Conservation (phyloP, 2,888 invertebrate genomes). For the Melieria omissa region DNA sequence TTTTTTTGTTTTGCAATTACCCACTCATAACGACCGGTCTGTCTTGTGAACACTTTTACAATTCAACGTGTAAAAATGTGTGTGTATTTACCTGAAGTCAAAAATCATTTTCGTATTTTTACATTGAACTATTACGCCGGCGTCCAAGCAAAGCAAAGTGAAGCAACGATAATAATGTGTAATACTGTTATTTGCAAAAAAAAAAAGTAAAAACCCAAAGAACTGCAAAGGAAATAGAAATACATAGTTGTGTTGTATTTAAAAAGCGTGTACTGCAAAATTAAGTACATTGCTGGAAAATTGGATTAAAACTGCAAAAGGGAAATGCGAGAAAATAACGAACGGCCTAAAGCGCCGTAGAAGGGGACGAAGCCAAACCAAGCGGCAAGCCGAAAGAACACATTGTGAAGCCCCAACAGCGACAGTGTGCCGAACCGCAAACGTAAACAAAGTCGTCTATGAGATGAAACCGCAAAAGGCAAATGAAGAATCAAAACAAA, state of each 20-base stretch:
- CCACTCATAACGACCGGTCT: background rate
- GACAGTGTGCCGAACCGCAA: constrained; percentile 25
- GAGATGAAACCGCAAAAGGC: constrained; percentile 19
- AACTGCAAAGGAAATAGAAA: background rate
- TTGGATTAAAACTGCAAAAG: constrained; percentile 31
- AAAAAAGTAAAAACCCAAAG: constrained; percentile 2
- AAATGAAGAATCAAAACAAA: constrained; percentile 33
- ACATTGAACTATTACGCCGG: constrained; percentile 19
- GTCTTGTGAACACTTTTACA: background rate
- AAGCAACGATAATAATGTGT: background rate
- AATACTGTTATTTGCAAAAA: constrained; percentile 22
- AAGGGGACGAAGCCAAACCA: constrained; percentile 5
- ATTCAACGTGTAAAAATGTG: background rate
- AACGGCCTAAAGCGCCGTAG: constrained; percentile 8
- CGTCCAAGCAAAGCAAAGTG: background rate
- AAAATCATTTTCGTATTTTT: constrained; percentile 34
- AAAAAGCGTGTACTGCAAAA: constrained; percentile 15
- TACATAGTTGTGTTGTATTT: background rate
- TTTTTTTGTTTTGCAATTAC: background rate
- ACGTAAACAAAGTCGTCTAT: constrained; percentile 20
- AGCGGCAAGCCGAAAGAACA: background rate
- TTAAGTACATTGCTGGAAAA: constrained; percentile 37
- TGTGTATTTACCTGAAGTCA: constrained; percentile 6
- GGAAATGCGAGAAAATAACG: constrained; percentile 15
- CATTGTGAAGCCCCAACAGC: background rate